A percentile compares a stretch with the other conserved stretches of the same genome.
Conservation (phyloP, 2,888 invertebrate genomes). For the Eupithecia centaureata region DNA sequence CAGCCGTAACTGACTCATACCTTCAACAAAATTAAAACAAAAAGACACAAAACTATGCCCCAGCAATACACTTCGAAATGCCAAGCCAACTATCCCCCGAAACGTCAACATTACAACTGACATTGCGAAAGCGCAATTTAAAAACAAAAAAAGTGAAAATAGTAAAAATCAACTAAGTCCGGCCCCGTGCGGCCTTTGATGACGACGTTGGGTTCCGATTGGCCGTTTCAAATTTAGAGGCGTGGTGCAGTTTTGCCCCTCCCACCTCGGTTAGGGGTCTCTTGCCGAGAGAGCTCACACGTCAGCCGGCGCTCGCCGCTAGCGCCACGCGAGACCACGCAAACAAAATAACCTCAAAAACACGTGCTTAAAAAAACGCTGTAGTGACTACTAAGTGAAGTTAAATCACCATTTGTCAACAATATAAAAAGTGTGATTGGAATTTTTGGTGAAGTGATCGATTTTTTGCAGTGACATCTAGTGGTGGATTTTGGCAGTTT, state of each 20-base stretch:
- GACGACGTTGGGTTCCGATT: constrained; percentile 62
- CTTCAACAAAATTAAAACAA: constrained; percentile 30
- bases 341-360: constrained; percentile 50
- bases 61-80: constrained; percentile 55
- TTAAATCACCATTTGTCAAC: constrained; percentile 3
- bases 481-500: constrained; percentile 48
- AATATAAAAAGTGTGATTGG: constrained; percentile 26
- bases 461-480: constrained; percentile 65
- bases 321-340: constrained; percentile 74
- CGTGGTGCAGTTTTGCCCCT: constrained; percentile 66
- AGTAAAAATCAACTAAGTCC: constrained; percentile 74
- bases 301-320: constrained; percentile 78
- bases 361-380: constrained; percentile 57
- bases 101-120: constrained; percentile 68
- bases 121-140: constrained; percentile 68
- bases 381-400: constrained; percentile 41
- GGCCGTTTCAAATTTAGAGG: constrained; percentile 60
- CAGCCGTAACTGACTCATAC: constrained; percentile 33
- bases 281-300: constrained; percentile 68
- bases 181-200: constrained; percentile 77
- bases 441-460: constrained; percentile 48
- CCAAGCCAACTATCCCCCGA: constrained; percentile 60
- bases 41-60: constrained; percentile 48
- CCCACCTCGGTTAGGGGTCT: constrained; percentile 75
- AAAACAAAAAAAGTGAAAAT: constrained; percentile 76